These are phyloP conservation scores for Lerema accius DNA, from an alignment of 1,140 invertebrate genomes.

Conservation along the genomic window DNA sequence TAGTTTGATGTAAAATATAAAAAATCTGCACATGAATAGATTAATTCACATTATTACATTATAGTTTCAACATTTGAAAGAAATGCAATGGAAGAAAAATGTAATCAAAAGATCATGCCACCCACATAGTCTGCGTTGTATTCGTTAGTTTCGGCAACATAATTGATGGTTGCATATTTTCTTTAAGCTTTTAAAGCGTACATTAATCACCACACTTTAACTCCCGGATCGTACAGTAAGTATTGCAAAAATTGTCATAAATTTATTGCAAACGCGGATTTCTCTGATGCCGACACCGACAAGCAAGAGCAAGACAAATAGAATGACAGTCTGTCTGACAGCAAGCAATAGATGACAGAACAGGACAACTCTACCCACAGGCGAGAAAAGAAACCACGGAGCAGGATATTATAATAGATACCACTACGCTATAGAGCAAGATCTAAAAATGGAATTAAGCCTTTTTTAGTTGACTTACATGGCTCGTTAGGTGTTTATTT, in stretches of 20 bases:
- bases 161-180: slow-evolving; percentile 65
- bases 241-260: slow-evolving; percentile 34
- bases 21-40: neutral
- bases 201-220: slow-evolving; percentile 41
- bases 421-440: no score
- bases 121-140: slow-evolving; percentile 77
- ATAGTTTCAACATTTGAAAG: slow-evolving; percentile 15
- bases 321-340: slow-evolving; percentile 15
- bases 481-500: no score
- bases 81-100: slow-evolving; percentile 23
- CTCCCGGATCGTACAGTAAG: slow-evolving; percentile 21
- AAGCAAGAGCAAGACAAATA: no score
- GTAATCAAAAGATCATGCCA: slow-evolving; percentile 42
- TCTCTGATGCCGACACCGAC: slow-evolving; percentile 41
- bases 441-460: no score
- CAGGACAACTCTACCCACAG: no score
- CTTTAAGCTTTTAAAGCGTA: slow-evolving; percentile 31
- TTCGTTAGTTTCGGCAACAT: slow-evolving; percentile 72
- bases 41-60: neutral
- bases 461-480: no score
- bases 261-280: slow-evolving; percentile 34
- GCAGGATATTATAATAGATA: no score
- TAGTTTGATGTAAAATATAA: neutral
- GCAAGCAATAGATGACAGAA: no score
- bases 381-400: no score